phyloP scores from a whole-genome alignment of 2,888 invertebrate genomes.

The Escarpia spicata region DNA sequence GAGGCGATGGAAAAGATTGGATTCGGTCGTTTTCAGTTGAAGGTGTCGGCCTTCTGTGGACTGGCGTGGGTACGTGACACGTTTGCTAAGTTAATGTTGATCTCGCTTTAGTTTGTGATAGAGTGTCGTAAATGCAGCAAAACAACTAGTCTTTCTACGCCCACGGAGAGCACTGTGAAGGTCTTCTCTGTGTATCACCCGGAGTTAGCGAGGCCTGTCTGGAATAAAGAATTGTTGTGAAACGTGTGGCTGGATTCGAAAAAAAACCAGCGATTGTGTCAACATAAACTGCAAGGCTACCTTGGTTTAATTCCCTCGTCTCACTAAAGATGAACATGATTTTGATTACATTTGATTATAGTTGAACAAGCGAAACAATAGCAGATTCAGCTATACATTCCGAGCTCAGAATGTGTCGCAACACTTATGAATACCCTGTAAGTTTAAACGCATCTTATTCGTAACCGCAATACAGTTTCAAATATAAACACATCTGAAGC shows the following conservation, averaged over 20 bases:
- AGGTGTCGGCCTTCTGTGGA: conserved; percentile 13
- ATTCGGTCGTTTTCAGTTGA: conserved; percentile 21
- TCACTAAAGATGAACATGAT: no score
- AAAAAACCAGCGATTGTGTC: background rate
- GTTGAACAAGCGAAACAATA: no score
- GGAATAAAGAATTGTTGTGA: background rate
- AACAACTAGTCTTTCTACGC: background rate
- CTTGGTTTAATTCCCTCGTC: no score
- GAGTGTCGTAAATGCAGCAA: background rate
- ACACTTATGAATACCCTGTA: no score
- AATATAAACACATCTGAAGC: no score
- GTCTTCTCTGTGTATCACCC: background rate
- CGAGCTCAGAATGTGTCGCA: no score
- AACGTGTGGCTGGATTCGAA: background rate
- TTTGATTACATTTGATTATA: no score
- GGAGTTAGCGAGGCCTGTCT: background rate
- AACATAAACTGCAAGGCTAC: background rate
- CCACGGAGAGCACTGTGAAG: background rate
- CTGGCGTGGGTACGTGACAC: conserved; percentile 22
- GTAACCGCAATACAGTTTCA: no score
- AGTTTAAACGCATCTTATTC: no score
- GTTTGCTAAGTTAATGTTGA: background rate
- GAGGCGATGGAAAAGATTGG: conserved; percentile 24
- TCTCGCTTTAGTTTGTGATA: background rate
- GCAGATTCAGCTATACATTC: no score